Percentiles rank a stretch among this genome's conserved stretches.
Conservation (phyloP, 2,888 invertebrate genomes). For the Brachyptera putata region DNA sequence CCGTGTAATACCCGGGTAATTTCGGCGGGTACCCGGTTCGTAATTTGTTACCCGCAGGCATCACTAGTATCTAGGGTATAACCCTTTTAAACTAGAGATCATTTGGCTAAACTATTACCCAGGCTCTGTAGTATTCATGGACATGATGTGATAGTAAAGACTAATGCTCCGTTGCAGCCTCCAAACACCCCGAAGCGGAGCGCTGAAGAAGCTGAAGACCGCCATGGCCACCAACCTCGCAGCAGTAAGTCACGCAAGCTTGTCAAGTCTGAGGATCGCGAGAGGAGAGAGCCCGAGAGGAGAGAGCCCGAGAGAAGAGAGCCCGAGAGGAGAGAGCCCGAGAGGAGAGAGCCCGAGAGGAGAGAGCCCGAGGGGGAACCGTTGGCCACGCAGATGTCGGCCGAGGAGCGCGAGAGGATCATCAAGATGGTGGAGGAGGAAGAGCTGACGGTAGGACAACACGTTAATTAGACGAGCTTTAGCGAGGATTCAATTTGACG, state of each 20-base stretch:
- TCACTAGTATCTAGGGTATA: too few species aligned
- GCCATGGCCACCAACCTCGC: slow-evolving; percentile 52
- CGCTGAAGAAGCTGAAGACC: slow-evolving; percentile 47
- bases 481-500: too few species aligned
- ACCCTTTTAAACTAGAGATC: too few species aligned
- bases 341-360: slow-evolving; percentile 6
- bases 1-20: too few species aligned
- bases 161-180: slow-evolving; percentile 52
- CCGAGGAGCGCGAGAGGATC: slow-evolving; percentile 70
- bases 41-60: too few species aligned
- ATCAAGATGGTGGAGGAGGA: slow-evolving; percentile 72
- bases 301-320: slow-evolving; percentile 41
- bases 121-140: too few species aligned
- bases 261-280: slow-evolving; percentile 22
- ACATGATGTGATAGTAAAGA: background rate
- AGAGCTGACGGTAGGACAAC: slow-evolving; percentile 69
- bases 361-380: slow-evolving; percentile 30
- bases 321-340: slow-evolving; percentile 58
- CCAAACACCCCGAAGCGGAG: slow-evolving; percentile 77
- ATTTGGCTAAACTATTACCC: too few species aligned
- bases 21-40: too few species aligned
- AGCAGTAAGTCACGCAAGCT: slow-evolving; percentile 42
- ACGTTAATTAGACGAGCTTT: too few species aligned
- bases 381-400: slow-evolving; percentile 45
- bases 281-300: slow-evolving; percentile 6